These are phyloP conservation scores for Acleris holmiana DNA, from an alignment of 2,888 invertebrate genomes.

Conservation along the genomic window DNA sequence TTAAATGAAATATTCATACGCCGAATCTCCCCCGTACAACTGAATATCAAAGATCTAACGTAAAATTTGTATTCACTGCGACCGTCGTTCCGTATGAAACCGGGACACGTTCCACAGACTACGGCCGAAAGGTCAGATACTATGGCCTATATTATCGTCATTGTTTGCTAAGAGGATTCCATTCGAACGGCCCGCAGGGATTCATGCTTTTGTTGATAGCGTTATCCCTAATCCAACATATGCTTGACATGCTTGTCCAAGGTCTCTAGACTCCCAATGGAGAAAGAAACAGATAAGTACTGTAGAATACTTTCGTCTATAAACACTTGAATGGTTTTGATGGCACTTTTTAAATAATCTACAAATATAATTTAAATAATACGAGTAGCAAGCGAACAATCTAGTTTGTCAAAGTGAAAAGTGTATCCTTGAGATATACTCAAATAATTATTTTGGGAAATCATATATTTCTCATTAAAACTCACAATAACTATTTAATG, in stretches of 20 bases:
- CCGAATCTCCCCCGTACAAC: constrained; percentile 9
- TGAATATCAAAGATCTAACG: constrained; percentile 17
- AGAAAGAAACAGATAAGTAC: background rate
- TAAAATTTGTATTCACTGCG: constrained; percentile 36
- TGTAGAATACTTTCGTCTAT: too few relatives aligned
- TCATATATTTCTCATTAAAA: too few relatives aligned
- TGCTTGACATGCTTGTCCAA: constrained; percentile 1
- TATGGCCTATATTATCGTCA: constrained; percentile 35
- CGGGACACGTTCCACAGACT: constrained; percentile 27
- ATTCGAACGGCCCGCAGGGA: constrained; percentile 18
- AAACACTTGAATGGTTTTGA: background rate
- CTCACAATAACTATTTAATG: too few relatives aligned
- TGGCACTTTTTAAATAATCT: background rate
- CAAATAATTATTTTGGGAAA: too few relatives aligned
- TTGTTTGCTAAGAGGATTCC: constrained; percentile 35
- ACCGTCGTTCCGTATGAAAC: constrained; percentile 24
- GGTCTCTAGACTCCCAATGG: background rate
- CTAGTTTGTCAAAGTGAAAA: too few relatives aligned
- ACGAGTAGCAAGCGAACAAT: too few relatives aligned
- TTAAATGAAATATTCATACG: constrained; percentile 23
- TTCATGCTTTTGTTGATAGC: constrained; percentile 19
- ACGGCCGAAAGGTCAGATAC: constrained; percentile 37
- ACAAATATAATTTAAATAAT: too few relatives aligned
- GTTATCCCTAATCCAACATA: constrained; percentile 2
- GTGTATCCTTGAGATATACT: too few relatives aligned